These are phyloP conservation scores for Poecilus cupreus DNA, from an alignment of 2,888 invertebrate genomes.

Conservation along the genomic window DNA sequence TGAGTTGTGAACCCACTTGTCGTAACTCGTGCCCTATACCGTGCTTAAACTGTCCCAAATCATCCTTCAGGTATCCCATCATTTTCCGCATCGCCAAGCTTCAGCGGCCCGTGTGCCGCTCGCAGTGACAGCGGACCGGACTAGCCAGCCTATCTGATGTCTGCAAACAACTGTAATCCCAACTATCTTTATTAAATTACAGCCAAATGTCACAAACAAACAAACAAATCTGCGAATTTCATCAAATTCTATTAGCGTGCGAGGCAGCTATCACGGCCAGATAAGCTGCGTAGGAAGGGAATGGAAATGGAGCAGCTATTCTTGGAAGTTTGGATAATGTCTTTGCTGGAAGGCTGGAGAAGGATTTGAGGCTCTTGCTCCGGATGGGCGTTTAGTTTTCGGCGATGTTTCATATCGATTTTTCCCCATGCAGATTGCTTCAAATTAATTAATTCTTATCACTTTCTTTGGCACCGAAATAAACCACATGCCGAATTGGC, in stretches of 20 bases:
- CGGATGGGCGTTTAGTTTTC: background rate
- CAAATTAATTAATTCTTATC: background rate
- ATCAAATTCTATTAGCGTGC: conserved; percentile 57
- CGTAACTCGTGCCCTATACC: background rate
- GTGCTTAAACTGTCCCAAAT: conserved; percentile 16
- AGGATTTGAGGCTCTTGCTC: background rate
- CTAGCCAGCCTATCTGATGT: conserved; percentile 25
- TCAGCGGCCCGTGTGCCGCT: background rate
- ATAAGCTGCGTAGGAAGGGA: background rate
- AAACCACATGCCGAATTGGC: too few relatives aligned
- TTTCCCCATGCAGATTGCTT: background rate
- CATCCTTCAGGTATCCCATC: conserved; percentile 29
- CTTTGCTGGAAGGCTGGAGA: background rate
- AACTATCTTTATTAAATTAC: conserved; percentile 55
- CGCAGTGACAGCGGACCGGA: background rate
- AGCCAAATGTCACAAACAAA: conserved; percentile 58
- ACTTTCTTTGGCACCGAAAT: background rate
- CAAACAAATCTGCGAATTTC: conserved; percentile 57
- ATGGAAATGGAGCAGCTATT: conserved; percentile 3
- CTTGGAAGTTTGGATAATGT: conserved; percentile 33
- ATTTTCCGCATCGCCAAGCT: conserved; percentile 25
- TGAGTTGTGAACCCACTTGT: background rate
- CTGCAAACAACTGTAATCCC: conserved; percentile 51
- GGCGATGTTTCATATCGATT: conserved; percentile 11
- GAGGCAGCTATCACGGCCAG: conserved; percentile 15